Percentiles rank a stretch among this genome's conserved stretches.
Conservation (phyloP, 1,140 invertebrate genomes). For the Onthophagus taurus region DNA sequence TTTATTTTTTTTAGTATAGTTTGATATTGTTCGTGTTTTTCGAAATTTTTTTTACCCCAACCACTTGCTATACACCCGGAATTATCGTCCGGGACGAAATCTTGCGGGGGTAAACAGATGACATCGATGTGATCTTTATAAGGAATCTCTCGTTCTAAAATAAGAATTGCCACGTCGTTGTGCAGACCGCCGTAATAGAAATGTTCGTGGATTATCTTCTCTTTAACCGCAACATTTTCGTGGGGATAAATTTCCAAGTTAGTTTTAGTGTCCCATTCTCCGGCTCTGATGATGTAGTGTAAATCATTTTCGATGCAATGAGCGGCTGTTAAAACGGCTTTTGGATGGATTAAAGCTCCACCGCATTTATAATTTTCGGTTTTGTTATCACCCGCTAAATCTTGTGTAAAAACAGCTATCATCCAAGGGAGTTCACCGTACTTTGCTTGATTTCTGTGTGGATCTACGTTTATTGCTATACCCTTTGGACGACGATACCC, state of each 20-base stretch:
- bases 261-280: constrained; percentile 67
- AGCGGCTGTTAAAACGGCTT: constrained; percentile 58
- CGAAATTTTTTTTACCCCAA: constrained; percentile 74
- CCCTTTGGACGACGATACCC: constrained; percentile 15
- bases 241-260: constrained; percentile 51
- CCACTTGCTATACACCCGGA: constrained; percentile 65
- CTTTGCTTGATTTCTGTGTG: constrained; percentile 42
- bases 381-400: constrained; percentile 43
- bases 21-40: constrained; percentile 40
- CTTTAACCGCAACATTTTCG: constrained; percentile 47
- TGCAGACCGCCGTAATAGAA: constrained; percentile 40
- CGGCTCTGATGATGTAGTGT: constrained; percentile 39
- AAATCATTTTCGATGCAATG: constrained; percentile 49
- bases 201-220: constrained; percentile 46
- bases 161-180: constrained; percentile 53
- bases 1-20: constrained; percentile 43
- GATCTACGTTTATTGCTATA: background rate
- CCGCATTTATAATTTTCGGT: constrained; percentile 44
- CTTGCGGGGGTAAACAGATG: constrained; percentile 47
- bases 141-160: constrained; percentile 41
- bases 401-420: constrained; percentile 64
- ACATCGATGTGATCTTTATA: constrained; percentile 53
- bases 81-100: background rate
- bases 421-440: constrained; percentile 83
- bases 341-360: constrained; percentile 56